Percentiles rank a stretch among this genome's conserved stretches.
phyloP scores from a whole-genome alignment of 2,113 vertebrate species.

The cat (Felis catus) region F.catus_Fca126_mat1.0 CM031417.1:115395001-115395500 shows the following conservation, averaged over 20 bases:
- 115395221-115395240: neutral
- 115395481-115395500: neutral
- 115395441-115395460: too few species aligned
- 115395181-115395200: conserved; percentile 15
- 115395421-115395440: neutral
- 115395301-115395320: fast-evolving
- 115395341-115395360: neutral
- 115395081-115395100: neutral
- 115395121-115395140: neutral
- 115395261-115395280: neutral
- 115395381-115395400: too few species aligned
- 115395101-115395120: neutral
- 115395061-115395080: conserved; percentile 30
- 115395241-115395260: neutral
- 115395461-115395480: neutral
- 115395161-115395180: neutral
- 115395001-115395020: conserved; percentile 28
- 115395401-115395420: neutral
- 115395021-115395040: conserved; percentile 66
- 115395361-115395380: fast-evolving
- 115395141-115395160: neutral
- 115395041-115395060: neutral
- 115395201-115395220: neutral
- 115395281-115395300: neutral
- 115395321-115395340: fast-evolving